Evolutionary conservation across 2,797 vertebrate species (phyloP).

Genomic region (Sphenopsis melanotis): DNA sequence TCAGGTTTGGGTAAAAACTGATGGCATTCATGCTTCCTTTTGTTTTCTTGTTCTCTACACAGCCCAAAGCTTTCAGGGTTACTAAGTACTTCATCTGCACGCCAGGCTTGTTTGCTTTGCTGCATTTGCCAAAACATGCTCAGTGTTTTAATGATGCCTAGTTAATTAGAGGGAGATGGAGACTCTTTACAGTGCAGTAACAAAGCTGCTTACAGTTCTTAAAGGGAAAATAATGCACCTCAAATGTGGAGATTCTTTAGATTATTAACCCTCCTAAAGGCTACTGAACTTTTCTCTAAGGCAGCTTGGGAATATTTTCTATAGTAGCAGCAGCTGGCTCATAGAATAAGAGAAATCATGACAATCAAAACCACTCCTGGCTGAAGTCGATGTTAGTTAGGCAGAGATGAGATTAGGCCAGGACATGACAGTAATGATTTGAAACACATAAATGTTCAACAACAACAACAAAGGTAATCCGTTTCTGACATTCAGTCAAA

Average conservation of each 20-base stretch:
- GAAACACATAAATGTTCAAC: not conserved
- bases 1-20: not conserved
- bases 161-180: slow-evolving; percentile 28
- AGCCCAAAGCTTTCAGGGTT: slow-evolving; percentile 12
- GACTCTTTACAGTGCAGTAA: not conserved
- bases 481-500: not conserved
- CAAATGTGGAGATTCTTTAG: not conserved
- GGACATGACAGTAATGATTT: not conserved
- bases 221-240: not conserved
- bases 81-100: slow-evolving; percentile 34
- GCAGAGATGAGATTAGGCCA: not conserved
- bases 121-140: slow-evolving; percentile 49
- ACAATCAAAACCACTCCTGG: not conserved
- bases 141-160: slow-evolving; percentile 42
- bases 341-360: not conserved
- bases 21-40: not conserved
- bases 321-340: not conserved
- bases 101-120: slow-evolving; percentile 14
- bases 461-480: not conserved
- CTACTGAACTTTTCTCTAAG: not conserved
- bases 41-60: not conserved
- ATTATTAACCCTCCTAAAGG: not conserved
- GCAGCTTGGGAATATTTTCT: not conserved
- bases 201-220: slow-evolving; percentile 17
- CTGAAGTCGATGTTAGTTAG: not conserved